A percentile compares a stretch with the other conserved stretches of the same genome.
Evolutionary conservation across 2,113 vertebrate species (phyloP).

Genomic region (Alouatta palliata): DNA sequence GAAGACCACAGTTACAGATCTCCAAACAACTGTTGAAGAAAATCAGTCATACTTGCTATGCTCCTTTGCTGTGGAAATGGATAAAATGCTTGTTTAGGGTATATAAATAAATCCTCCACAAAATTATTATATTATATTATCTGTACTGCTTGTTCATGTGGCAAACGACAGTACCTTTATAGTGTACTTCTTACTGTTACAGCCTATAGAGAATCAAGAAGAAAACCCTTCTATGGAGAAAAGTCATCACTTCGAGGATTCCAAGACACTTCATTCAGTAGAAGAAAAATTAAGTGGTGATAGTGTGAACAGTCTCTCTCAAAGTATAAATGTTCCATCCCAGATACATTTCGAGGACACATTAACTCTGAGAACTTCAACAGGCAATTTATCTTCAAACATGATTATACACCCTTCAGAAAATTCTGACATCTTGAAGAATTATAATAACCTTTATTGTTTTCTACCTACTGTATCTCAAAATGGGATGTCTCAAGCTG

Average conservation of each 20-base stretch:
- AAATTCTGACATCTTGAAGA: slow-evolving; percentile 57
- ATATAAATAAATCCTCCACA: not conserved
- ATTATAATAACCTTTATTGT: slow-evolving; percentile 1
- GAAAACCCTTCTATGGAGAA: slow-evolving; percentile 48
- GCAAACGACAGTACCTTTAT: slow-evolving; percentile 18
- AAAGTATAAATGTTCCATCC: slow-evolving; percentile 34
- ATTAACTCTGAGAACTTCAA: slow-evolving; percentile 31
- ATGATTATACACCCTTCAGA: slow-evolving; percentile 13
- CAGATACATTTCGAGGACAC: slow-evolving; percentile 49
- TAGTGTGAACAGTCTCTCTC: not conserved
- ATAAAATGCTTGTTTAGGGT: not conserved
- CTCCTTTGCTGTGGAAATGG: slow-evolving; percentile 4
- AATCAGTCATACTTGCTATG: not conserved
- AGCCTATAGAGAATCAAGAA: slow-evolving; percentile 71
- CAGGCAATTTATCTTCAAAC: slow-evolving; percentile 43
- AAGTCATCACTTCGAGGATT: slow-evolving; percentile 57
- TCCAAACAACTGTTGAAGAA: not conserved
- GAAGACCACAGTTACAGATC: not conserved
- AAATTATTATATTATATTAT: no score
- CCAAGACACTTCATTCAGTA: not conserved
- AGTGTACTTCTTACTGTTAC: slow-evolving; percentile 37
- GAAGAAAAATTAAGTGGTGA: slow-evolving; percentile 56
- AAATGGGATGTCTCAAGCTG: not conserved
- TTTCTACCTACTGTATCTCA: slow-evolving; percentile 41
- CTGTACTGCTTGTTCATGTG: not conserved